phyloP scores from a whole-genome alignment of 2,113 vertebrate species.

The Scalopus aquaticus region DNA sequence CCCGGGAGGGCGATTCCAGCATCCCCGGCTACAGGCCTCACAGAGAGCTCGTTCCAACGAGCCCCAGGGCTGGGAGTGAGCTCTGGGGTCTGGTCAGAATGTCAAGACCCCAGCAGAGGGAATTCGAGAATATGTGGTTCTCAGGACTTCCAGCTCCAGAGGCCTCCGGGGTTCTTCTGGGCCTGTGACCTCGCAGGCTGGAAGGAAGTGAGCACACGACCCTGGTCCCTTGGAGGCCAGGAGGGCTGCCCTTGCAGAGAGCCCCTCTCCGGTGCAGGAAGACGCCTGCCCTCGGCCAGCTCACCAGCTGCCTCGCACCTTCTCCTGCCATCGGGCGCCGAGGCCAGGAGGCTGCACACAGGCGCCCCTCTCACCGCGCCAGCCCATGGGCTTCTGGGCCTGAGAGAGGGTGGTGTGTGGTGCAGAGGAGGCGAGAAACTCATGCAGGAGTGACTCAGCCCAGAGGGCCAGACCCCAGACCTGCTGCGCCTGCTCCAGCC shows the following conservation, averaged over 20 bases:
- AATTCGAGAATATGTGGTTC: accelerated
- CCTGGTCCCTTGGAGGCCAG: no score
- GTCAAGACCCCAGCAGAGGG: neutral
- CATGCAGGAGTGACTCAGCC: neutral
- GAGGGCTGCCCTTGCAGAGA: accelerated
- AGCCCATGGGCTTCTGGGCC: neutral
- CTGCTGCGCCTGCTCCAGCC: accelerated
- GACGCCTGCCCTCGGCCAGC: no score
- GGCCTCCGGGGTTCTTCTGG: no score
- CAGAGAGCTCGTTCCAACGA: neutral
- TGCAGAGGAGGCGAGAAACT: accelerated
- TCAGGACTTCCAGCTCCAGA: neutral
- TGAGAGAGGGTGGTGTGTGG: neutral
- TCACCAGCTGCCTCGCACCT: no score
- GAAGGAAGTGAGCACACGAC: neutral
- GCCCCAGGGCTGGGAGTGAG: no score
- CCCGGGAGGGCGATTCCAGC: neutral
- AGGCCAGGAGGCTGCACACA: neutral
- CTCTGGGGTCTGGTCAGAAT: no score
- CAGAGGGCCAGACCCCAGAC: neutral
- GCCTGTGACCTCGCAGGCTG: accelerated
- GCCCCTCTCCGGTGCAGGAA: no score
- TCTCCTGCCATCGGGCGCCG: neutral
- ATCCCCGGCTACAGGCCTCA: neutral
- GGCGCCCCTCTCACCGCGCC: no score